phyloP scores from a whole-genome alignment of 2,113 vertebrate genomes.

The Aldabrachelys gigantea region DNA sequence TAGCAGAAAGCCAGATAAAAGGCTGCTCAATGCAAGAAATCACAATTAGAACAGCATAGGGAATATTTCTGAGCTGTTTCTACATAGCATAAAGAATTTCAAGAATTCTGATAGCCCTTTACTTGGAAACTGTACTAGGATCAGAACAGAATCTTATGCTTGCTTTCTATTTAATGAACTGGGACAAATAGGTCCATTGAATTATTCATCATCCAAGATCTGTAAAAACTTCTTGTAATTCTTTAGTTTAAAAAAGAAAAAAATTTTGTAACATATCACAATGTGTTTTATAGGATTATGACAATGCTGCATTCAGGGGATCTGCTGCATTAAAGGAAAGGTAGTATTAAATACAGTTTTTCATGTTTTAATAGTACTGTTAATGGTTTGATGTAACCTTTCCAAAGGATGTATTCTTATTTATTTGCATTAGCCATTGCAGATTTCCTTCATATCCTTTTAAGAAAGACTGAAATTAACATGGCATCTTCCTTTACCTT shows the following conservation, averaged over 20 bases:
- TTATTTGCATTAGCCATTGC: slow-evolving; percentile 54
- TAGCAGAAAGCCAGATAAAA: neutral
- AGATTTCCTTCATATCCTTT: slow-evolving; percentile 28
- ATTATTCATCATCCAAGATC: neutral
- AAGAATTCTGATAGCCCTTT: neutral
- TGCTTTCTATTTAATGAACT: neutral
- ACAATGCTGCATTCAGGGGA: neutral
- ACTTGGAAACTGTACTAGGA: neutral
- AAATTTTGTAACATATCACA: neutral
- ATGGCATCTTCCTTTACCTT: slow-evolving; percentile 44
- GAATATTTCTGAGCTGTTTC: neutral
- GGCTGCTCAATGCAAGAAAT: neutral
- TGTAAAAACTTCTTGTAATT: neutral
- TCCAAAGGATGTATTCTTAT: slow-evolving; percentile 40
- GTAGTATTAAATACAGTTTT: neutral
- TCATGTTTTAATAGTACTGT: slow-evolving; percentile 41
- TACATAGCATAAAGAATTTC: too few species aligned
- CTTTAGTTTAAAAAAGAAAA: slow-evolving; percentile 6
- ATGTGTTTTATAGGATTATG: neutral
- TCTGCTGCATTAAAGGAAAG: slow-evolving; percentile 18
- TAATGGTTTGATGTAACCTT: slow-evolving; percentile 45
- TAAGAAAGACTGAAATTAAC: slow-evolving; percentile 40
- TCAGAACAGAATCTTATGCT: neutral
- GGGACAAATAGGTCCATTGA: neutral
- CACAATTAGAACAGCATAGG: neutral